Base-by-base conservation (phyloP, 2,888 invertebrate species). In the Tillus elongatus region DNA sequence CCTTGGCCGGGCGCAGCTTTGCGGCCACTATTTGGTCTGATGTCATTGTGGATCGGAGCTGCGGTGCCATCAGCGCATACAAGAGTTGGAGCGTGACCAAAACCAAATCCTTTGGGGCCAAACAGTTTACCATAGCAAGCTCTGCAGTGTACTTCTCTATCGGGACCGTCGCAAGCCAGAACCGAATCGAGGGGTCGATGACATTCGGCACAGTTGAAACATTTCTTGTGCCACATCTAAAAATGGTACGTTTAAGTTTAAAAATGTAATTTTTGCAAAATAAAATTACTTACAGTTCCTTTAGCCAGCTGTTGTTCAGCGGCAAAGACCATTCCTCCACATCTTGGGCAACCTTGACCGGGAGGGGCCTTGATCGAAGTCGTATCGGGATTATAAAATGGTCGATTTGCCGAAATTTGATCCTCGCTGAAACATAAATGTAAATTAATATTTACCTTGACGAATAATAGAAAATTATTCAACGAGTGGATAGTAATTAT, bases 281-380 rank as follows among this genome's bases (percentile, higher is more conserved):
- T n/a, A n/a, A 16, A n/a, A 13, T 16, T 16, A 70, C 77, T 69
- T 68, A 82, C 82, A 51, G 85, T 84, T 68, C 92, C 90, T 65
- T 90, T 92, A 51, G 93, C 93, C 50, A 95, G 73, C 69, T 92
- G 90, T 66, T 93, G 92, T 69, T 96, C 96, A 44, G 96, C 96
- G 49, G 91, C 90, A 66, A 92, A 96, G 14, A 96, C 96, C 73
- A 84, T 84, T 51, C 92, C 93, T 40, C 91, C 88, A 63, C 95
- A 95, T 43, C 92, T 77, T 1, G 91, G 91, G 61, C 92, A 93
- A 36, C 88, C 89, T 69, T 89, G 85, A 29, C 90, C 90, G 48
- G 80, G 79, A 19, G 86, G 79, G 2, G 90, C 90, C 67, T 77
- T 80, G 66, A 91, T 89, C 36, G 87, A 81, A 35, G 90, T 89